These are phyloP conservation scores for Caenorhabditis uteleia DNA, from an alignment of 2,888 invertebrate species.

Conservation along the genomic window DNA sequence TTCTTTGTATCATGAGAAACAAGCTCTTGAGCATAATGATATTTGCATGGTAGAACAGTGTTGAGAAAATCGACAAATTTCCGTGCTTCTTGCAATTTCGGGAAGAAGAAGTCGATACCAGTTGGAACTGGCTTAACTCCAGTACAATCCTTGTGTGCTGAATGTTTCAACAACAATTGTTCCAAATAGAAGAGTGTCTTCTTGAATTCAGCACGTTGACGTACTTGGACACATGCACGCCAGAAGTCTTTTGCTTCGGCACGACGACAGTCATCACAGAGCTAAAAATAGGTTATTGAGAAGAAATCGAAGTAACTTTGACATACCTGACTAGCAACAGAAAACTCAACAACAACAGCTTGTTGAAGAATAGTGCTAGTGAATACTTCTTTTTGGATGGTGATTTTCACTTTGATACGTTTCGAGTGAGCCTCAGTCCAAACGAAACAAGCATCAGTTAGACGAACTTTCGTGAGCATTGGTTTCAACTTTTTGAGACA, in stretches of 20 bases:
- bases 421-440: slow-evolving; percentile 99
- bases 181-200: slow-evolving; percentile 97
- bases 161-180: slow-evolving; percentile 92
- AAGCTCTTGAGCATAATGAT: slow-evolving; percentile 79
- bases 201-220: slow-evolving; percentile 82
- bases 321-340: slow-evolving; percentile 78
- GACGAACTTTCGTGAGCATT: slow-evolving; percentile 76
- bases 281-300: slow-evolving; percentile 73
- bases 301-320: background rate
- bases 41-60: slow-evolving; percentile 83
- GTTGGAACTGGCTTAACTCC: slow-evolving; percentile 65
- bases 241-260: slow-evolving; percentile 96
- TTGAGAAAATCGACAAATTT: slow-evolving; percentile 93
- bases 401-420: slow-evolving; percentile 87
- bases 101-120: slow-evolving; percentile 90
- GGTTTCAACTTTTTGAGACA: slow-evolving; percentile 86
- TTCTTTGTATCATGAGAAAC: slow-evolving; percentile 90
- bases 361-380: slow-evolving; percentile 86
- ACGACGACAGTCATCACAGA: slow-evolving; percentile 96
- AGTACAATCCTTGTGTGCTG: slow-evolving; percentile 69
- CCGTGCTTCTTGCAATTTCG: slow-evolving; percentile 80
- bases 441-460: slow-evolving; percentile 93
- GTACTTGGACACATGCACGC: slow-evolving; percentile 80
- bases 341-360: slow-evolving; percentile 91
- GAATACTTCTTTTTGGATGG: slow-evolving; percentile 90